A percentile compares a stretch with the other conserved stretches of the same genome.
Conservation (phyloP, 2,888 invertebrate genomes). For the Baronia brevicornis region DNA sequence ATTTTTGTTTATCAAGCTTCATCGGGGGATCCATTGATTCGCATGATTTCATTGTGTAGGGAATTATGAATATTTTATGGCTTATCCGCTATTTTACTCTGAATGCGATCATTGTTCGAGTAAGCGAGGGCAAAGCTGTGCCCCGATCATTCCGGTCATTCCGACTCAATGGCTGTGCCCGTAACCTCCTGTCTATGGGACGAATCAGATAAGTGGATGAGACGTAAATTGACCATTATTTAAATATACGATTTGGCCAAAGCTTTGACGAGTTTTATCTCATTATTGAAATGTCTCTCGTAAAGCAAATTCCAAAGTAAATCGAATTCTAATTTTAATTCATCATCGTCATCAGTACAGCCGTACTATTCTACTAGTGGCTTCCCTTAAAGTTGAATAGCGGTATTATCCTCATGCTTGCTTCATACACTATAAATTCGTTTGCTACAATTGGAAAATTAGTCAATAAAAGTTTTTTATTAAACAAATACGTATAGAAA, state of each 20-base stretch:
- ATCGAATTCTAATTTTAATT: too few species aligned
- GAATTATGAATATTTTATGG: constrained; percentile 61
- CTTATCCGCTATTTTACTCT: constrained; percentile 44
- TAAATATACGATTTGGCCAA: constrained; percentile 16
- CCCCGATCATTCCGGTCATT: constrained; percentile 39
- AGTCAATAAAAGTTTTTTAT: too few species aligned
- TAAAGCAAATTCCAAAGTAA: constrained; percentile 2
- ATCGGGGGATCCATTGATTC: constrained; percentile 39
- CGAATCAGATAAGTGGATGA: constrained; percentile 15
- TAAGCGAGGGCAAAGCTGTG: constrained; percentile 28
- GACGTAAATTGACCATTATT: constrained; percentile 34
- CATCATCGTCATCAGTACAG: too few species aligned
- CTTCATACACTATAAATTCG: too few species aligned
- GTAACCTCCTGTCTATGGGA: constrained; percentile 27
- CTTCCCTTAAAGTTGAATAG: too few species aligned
- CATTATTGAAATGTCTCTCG: constrained; percentile 4
- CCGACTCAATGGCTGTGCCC: constrained; percentile 29
- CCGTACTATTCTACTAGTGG: too few species aligned
- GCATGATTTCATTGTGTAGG: constrained; percentile 34
- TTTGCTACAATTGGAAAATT: too few species aligned
- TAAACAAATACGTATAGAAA: too few species aligned
- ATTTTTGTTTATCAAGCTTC: constrained; percentile 24
- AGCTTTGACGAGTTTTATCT: constrained; percentile 13
- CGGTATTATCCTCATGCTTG: too few species aligned
- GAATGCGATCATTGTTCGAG: constrained; percentile 47